Evolutionary conservation across 2,113 vertebrate genomes (phyloP).

Genomic region (Lethenteron camtschaticum): DNA sequence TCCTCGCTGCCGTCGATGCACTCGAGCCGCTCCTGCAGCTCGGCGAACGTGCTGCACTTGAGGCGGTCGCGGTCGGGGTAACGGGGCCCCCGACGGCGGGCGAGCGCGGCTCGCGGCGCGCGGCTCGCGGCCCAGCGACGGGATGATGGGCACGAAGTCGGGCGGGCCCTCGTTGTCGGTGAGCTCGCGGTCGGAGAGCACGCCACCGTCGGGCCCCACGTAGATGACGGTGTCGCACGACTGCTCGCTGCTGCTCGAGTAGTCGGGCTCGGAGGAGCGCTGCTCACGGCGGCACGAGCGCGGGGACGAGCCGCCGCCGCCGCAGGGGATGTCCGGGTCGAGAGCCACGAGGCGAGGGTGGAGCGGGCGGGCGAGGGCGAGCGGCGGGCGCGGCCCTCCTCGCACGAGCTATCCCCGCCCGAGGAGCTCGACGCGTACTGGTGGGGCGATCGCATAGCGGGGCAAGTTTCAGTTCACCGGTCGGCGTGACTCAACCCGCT

Average conservation of each 20-base stretch:
- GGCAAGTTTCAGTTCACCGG: too few species aligned
- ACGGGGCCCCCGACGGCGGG: constrained; percentile 24
- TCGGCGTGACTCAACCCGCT: too few species aligned
- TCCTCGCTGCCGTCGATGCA: constrained; percentile 95
- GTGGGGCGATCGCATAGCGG: constrained; percentile 7
- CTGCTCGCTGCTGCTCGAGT: constrained; percentile 94
- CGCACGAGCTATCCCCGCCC: constrained; percentile 89
- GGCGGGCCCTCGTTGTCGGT: constrained; percentile 89
- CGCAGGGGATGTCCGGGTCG: constrained; percentile 49
- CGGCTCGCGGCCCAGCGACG: constrained; percentile 35
- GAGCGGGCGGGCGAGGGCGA: constrained; percentile 80
- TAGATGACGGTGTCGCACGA: constrained; percentile 97
- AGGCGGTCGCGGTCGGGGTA: constrained; percentile 56
- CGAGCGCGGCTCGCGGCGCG: constrained; percentile 22
- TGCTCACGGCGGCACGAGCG: constrained; percentile 11
- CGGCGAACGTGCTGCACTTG: constrained; percentile 94
- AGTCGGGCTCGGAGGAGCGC: constrained; percentile 76
- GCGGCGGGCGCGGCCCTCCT: constrained; percentile 81
- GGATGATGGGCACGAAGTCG: constrained; percentile 83
- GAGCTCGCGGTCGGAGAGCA: constrained; percentile 76
- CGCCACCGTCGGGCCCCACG: constrained; percentile 66
- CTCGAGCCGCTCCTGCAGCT: constrained; percentile 78
- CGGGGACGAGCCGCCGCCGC: too few species aligned
- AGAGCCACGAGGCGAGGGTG: constrained; percentile 36
- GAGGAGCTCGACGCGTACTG: constrained; percentile 95